These are phyloP conservation scores for Lycophotia porphyrea DNA, from an alignment of 2,888 invertebrate species.

Conservation along the genomic window DNA sequence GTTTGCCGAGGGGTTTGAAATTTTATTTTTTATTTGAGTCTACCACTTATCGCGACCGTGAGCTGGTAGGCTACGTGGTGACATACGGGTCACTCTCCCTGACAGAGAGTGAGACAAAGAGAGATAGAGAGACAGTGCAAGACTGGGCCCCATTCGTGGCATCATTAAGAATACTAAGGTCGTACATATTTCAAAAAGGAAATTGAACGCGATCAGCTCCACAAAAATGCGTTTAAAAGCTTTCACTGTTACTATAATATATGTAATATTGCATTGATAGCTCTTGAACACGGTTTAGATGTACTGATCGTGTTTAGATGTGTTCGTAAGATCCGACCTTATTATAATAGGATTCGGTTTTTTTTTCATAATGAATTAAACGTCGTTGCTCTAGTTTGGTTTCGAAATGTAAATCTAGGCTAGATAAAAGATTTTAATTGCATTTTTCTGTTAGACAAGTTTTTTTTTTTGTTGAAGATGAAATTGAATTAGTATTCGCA, in stretches of 20 bases:
- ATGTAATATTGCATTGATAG: background rate
- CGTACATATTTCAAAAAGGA: background rate
- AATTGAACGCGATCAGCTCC: background rate
- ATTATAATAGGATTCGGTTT: background rate
- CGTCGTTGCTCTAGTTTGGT: background rate
- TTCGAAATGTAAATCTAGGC: conserved; percentile 20
- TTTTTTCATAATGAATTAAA: background rate
- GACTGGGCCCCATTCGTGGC: background rate
- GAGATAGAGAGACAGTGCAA: background rate
- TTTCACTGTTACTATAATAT: background rate
- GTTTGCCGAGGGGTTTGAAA: background rate
- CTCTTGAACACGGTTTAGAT: background rate
- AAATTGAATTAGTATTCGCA: conserved; percentile 21
- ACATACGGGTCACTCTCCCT: too few relatives aligned
- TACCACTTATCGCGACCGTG: background rate
- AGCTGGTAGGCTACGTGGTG: background rate
- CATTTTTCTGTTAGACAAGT: conserved; percentile 9
- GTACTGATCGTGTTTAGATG: background rate
- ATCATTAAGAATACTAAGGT: background rate
- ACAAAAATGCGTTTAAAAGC: background rate
- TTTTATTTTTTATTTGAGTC: conserved; percentile 14
- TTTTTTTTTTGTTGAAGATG: background rate
- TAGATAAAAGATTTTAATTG: conserved; percentile 30
- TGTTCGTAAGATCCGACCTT: background rate
- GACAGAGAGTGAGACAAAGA: too few relatives aligned